A percentile compares a stretch with the other conserved stretches of the same genome.
These are phyloP conservation scores for Oasisia sp. DNA, from an alignment of 2,888 invertebrate species.

Conservation along the genomic window DNA sequence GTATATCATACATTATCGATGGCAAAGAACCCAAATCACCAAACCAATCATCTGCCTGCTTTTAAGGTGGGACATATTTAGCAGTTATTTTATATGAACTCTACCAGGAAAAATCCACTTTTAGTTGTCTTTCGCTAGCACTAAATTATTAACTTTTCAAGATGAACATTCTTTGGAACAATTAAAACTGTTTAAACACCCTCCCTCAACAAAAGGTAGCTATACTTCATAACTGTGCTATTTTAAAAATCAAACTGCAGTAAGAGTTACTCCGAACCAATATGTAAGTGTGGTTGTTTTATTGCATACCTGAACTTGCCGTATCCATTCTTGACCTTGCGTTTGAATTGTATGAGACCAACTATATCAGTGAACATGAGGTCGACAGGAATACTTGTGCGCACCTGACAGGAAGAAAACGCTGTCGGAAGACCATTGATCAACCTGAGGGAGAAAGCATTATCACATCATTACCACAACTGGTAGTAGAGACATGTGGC, in stretches of 20 bases:
- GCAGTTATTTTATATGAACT: background rate
- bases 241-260: background rate
- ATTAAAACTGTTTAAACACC: background rate
- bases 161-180: too few species aligned
- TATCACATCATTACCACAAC: background rate
- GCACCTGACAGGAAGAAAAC: conserved; percentile 60
- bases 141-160: background rate
- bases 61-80: background rate
- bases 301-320: conserved; percentile 60
- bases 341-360: conserved; percentile 65
- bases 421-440: conserved; percentile 57
- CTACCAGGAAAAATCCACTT: background rate
- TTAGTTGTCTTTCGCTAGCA: background rate
- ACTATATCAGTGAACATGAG: conserved; percentile 68
- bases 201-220: background rate
- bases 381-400: conserved; percentile 59
- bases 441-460: conserved; percentile 49
- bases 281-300: background rate
- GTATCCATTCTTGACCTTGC: conserved; percentile 59
- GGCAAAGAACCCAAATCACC: too few species aligned
- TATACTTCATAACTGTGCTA: background rate
- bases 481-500: background rate
- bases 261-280: background rate
- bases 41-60: background rate
- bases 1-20: too few species aligned